Evolutionary conservation across 1,140 invertebrate species (phyloP), one percentile per base, ranked within the genome.

Genomic region (Euwallacea similis): DNA sequence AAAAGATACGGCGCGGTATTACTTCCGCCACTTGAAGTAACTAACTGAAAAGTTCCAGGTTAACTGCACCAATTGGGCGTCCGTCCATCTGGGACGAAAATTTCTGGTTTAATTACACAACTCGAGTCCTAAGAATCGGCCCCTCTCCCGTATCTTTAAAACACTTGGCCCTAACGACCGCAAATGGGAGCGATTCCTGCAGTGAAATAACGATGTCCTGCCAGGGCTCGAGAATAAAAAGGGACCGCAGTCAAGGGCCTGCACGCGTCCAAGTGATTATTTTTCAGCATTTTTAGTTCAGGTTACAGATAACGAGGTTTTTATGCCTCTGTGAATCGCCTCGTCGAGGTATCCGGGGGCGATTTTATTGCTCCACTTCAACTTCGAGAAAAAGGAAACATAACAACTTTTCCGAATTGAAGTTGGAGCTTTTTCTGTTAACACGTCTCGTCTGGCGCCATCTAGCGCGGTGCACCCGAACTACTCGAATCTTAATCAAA

Each of bases 211-310:
- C 59, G 67, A 69, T 69, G 67, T 69, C 67, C 67, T 69, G 67
- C 59, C 6, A 68, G 55, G 66, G 66, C 56, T 59, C 44, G 15
- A 60, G 59, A 50, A 69, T 62, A 62, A 69, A 69, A 69, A 69
- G 67, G 59, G 58, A 58, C 59, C 59, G 58, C 46, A 62, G 46
- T 62, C 67, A 62, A 69, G 67, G 11, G 47, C 46, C 13, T 55
- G 67, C 67, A 69, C 67, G 67, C 67, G 67, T 54, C 67, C 67
- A 69, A 69, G 67, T 69, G 67, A 69, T 69, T 69, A 69, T 69
- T 69, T 62, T 62, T 69, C 46, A 55, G 47, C 41, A 62, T 61
- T 69, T 62, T 62, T 62, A 54, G 67, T 15, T 13, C 21, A n/a
- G 67, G 58, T 69, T 69, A 62, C n/a, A 69, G 59, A 69, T 69